phyloP scores from a whole-genome alignment of 2,113 vertebrate genomes.

The Larimichthys crocea region DNA sequence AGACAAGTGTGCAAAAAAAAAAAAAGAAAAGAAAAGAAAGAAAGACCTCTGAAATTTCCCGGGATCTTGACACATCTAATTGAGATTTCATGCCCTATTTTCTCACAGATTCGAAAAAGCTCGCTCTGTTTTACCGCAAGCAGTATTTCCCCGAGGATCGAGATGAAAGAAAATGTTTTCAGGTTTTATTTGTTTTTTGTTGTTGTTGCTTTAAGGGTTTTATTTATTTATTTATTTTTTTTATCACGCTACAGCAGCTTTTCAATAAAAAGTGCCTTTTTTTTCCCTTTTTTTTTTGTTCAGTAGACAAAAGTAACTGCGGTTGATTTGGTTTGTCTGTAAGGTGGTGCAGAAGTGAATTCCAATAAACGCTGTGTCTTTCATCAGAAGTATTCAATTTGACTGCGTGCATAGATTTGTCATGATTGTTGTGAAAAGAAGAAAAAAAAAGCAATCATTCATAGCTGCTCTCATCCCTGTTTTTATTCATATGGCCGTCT shows the following conservation, averaged over 20 bases:
- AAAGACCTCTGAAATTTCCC: conserved; percentile 68
- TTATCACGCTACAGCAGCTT: conserved; percentile 56
- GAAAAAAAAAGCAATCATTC: not conserved
- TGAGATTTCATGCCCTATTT: conserved; percentile 83
- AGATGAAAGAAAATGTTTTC: conserved; percentile 76
- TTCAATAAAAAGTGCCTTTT: conserved; percentile 61
- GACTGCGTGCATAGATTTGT: conserved; percentile 41
- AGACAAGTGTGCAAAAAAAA: conserved; percentile 30
- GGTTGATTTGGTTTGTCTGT: conserved; percentile 57
- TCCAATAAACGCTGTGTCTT: conserved; percentile 44
- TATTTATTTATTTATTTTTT: conserved; percentile 34
- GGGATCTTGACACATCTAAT: conserved; percentile 80
- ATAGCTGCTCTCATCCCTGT: conserved; percentile 1
- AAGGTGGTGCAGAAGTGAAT: conserved; percentile 27
- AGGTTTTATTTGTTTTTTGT: conserved; percentile 73
- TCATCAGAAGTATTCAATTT: conserved; percentile 45
- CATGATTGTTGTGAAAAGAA: not conserved
- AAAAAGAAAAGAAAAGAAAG: not conserved
- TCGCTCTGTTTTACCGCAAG: conserved; percentile 55
- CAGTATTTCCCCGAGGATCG: conserved; percentile 73
- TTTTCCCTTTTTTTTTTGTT: conserved; percentile 17
- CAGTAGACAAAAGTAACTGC: conserved; percentile 51
- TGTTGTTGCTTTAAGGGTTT: conserved; percentile 52
- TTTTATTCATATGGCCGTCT: conserved; percentile 20
- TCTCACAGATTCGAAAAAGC: conserved; percentile 62